Conservation (phyloP, 2,113 vertebrate genomes). For the Terrapene triunguis region DNA sequence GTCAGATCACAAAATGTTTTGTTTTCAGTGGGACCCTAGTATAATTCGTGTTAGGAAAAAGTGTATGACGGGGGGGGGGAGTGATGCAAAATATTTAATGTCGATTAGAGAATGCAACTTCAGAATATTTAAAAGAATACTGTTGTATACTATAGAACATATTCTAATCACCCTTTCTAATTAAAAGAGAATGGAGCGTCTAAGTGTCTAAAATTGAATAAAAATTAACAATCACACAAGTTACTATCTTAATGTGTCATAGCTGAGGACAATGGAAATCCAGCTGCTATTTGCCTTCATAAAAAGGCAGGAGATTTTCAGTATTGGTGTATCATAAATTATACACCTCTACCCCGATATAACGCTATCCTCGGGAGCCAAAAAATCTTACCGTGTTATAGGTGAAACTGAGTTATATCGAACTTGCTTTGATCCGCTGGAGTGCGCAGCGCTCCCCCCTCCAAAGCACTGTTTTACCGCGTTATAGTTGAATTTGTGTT, state of each 20-base stretch:
- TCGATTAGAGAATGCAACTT: not conserved
- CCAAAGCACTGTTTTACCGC: no score
- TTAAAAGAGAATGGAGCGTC: not conserved
- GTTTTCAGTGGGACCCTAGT: not conserved
- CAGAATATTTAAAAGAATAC: not conserved
- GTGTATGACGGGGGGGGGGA: accelerated
- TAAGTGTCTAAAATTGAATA: not conserved
- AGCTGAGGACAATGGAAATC: not conserved
- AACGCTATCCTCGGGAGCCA: no score
- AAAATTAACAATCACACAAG: not conserved
- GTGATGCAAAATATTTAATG: not conserved
- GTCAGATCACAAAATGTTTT: slow-evolving; percentile 13
- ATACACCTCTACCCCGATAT: no score
- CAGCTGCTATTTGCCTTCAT: not conserved
- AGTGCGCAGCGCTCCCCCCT: no score
- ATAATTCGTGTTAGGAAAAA: not conserved
- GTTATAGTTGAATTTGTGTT: no score
- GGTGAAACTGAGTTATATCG: no score
- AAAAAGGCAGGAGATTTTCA: not conserved
- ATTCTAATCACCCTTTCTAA: not conserved
- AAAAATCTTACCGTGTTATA: no score
- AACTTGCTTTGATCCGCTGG: no score
- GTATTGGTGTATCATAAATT: not conserved
- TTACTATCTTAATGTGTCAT: not conserved
- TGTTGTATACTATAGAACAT: not conserved